Evolutionary conservation across 2,113 vertebrate genomes (phyloP).

Genomic region (Genyomyrus donnyi): DNA sequence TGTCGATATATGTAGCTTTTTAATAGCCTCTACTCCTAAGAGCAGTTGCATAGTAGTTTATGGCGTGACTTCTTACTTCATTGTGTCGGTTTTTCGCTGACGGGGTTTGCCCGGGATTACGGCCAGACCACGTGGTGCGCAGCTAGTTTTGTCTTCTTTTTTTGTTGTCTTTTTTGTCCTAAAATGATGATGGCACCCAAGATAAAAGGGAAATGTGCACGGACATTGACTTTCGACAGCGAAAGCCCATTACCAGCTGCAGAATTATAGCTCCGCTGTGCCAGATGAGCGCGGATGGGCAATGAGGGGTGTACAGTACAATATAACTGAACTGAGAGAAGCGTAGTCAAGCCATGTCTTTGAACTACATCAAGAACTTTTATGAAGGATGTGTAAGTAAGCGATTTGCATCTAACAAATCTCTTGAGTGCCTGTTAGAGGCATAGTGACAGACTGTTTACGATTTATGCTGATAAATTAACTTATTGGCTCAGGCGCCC

Average conservation of each 20-base stretch:
- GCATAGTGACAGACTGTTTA: neutral
- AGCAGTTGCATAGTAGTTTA: conserved; percentile 31
- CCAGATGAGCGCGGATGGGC: conserved; percentile 44
- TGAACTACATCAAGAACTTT: conserved; percentile 80
- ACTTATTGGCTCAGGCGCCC: neutral
- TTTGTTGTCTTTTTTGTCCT: conserved; percentile 51
- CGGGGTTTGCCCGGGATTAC: conserved; percentile 61
- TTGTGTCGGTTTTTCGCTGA: conserved; percentile 64
- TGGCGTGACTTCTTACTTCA: conserved; percentile 30
- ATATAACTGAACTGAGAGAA: conserved; percentile 34
- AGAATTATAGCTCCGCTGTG: conserved; percentile 36
- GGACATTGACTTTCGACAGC: conserved; percentile 59
- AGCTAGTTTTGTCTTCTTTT: conserved; percentile 57
- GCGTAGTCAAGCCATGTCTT: conserved; percentile 61
- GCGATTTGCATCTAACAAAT: neutral
- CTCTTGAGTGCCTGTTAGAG: neutral
- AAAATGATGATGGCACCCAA: conserved; percentile 54
- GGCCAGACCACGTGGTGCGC: conserved; percentile 48
- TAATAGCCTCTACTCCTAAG: neutral
- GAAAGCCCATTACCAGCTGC: conserved; percentile 43
- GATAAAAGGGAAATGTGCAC: conserved; percentile 65
- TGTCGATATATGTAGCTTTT: neutral
- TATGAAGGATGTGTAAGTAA: conserved; percentile 81
- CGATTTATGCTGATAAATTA: neutral
- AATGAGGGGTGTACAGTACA: conserved; percentile 47